Evolutionary conservation across 2,797 vertebrate species (phyloP), one percentile per base, ranked within the genome.

Genomic region (Odontamblyopus lacepedii): DNA sequence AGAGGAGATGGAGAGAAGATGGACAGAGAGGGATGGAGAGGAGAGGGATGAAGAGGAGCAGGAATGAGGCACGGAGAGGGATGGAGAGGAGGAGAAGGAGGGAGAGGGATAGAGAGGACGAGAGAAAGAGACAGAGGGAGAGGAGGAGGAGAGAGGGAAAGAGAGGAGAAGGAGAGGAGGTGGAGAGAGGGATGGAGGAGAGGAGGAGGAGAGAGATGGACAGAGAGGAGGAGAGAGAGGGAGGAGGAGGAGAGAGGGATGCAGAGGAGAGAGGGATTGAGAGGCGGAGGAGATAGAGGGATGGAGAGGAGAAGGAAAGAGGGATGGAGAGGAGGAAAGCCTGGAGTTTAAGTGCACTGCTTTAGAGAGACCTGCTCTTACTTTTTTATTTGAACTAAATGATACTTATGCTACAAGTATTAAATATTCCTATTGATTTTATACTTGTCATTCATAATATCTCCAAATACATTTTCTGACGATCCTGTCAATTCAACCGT

Each of bases 321-420:
- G 12, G 2, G 41, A 44, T 4, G 44, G 0, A 1, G 44, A 13
- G 11, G 44, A 13, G 9, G 41, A 48, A 3, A 48, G 50, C 73
- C n/a, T 23, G n/a, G 53, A 23, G 19, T 55, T 29, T 3, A 61
- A 61, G 67, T 74, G 2, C 67, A 12, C 6, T 35, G 35, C 44
- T 82, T 70, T 73, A 79, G 76, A 18, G 61, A 56, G 70, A 80
- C 57, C 7, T 55, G 30, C 66, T 32, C 16, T 35, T 35, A 35
- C 6, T 30, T 30, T 30, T 30, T 30, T 30, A 0, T 23, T 23
- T 23, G 23, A 23, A 23, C 23, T 23, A 23, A 23, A 23, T 23
- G 23, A 23, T 23, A 23, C 23, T 23, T 32, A 32, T 35, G 32
- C 32, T 6, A 35, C 35, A 38, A 38, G 8, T 38, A 38, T 38